These are phyloP conservation scores for Brachyrhaphis roseni DNA, from an alignment of 2,797 vertebrate species.

Conservation along the genomic window DNA sequence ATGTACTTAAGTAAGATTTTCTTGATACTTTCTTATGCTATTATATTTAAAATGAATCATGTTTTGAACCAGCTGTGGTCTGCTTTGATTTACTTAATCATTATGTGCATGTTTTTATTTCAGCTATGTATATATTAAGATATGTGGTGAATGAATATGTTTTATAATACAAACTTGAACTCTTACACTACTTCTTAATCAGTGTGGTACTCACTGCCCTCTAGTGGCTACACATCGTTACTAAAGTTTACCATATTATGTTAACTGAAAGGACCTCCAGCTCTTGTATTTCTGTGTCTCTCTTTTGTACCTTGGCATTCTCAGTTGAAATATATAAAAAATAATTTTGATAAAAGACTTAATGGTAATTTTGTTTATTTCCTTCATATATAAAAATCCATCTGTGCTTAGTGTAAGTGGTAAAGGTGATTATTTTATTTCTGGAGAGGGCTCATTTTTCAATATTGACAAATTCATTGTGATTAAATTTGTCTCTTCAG, in stretches of 20 bases:
- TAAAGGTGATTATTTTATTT: slow-evolving; percentile 14
- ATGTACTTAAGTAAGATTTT: slow-evolving; percentile 6
- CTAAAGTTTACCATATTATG: not conserved
- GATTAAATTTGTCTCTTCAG: slow-evolving; percentile 32
- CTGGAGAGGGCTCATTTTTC: slow-evolving; percentile 28
- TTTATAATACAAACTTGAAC: not conserved
- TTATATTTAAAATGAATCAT: slow-evolving; percentile 1
- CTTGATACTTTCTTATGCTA: not conserved
- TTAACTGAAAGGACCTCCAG: not conserved
- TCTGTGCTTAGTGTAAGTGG: slow-evolving; percentile 21
- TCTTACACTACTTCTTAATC: not conserved
- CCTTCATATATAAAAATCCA: slow-evolving; percentile 28
- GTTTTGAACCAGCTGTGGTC: not conserved
- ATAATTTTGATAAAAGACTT: not conserved
- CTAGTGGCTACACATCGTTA: slow-evolving; percentile 41
- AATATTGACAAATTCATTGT: slow-evolving; percentile 36
- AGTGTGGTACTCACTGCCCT: slow-evolving; percentile 38
- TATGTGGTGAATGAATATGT: not conserved
- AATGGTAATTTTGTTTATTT: not conserved
- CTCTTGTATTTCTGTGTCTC: not conserved
- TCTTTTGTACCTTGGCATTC: not conserved
- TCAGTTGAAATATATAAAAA: not conserved
- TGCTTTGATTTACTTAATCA: not conserved
- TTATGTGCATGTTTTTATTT: not conserved
- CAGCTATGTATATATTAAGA: not conserved